Percentiles rank a stretch among this genome's conserved stretches.
phyloP scores from a whole-genome alignment of 2,113 vertebrate species.

The Myiozetetes cayanensis region DNA sequence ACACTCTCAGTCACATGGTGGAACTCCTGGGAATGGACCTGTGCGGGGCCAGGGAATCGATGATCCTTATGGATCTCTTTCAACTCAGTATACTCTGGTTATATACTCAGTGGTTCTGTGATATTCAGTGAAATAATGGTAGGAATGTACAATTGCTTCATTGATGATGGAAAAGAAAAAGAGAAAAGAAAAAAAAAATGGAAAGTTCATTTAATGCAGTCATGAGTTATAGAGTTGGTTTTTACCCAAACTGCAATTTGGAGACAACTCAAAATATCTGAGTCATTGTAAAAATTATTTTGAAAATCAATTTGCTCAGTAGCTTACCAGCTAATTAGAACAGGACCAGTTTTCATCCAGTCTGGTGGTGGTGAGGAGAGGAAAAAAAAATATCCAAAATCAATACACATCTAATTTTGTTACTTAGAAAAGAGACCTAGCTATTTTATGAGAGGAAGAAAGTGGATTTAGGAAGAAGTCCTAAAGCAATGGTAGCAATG shows the following conservation, averaged over 20 bases:
- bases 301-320: conserved; percentile 38
- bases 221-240: background rate
- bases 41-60: background rate
- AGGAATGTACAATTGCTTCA: background rate
- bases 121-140: background rate
- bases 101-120: background rate
- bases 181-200: background rate
- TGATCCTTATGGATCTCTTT: background rate
- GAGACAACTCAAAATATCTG: conserved; percentile 9
- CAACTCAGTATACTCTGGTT: background rate
- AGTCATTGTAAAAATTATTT: conserved; percentile 47
- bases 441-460: background rate
- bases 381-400: background rate
- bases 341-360: background rate
- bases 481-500: background rate
- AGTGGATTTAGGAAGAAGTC: background rate
- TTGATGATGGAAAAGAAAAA: background rate
- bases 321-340: conserved; percentile 35
- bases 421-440: background rate
- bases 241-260: background rate
- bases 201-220: background rate
- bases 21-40: background rate
- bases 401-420: background rate
- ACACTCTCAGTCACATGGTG: background rate
- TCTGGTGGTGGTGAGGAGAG: background rate